phyloP scores from a whole-genome alignment of 1,140 invertebrate species.

The Drosophila simulans region DNA sequence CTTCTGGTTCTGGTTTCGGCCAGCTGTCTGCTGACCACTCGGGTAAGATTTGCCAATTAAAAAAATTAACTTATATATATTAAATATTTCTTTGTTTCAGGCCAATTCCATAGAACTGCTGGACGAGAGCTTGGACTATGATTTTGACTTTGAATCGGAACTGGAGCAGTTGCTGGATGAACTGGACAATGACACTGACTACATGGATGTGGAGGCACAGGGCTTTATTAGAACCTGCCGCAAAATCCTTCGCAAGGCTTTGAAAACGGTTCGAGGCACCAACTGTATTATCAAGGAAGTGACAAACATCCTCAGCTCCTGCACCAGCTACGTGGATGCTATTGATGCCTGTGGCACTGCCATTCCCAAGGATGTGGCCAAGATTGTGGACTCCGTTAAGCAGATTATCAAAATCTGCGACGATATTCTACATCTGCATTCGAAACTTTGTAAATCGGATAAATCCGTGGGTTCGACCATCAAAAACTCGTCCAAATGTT shows the following conservation, averaged over 20 bases:
- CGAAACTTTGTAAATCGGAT: constrained; percentile 32
- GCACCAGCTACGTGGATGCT: constrained; percentile 51
- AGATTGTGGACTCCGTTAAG: constrained; percentile 50
- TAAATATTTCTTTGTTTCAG: not conserved
- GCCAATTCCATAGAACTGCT: not conserved
- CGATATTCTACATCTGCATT: constrained; percentile 41
- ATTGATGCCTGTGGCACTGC: constrained; percentile 48
- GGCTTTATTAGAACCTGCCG: constrained; percentile 33
- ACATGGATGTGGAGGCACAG: constrained; percentile 44
- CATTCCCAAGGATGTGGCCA: constrained; percentile 60
- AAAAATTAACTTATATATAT: not conserved
- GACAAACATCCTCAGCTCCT: constrained; percentile 21
- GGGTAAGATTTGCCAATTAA: constrained; percentile 11
- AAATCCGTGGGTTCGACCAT: not conserved
- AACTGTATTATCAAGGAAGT: constrained; percentile 64
- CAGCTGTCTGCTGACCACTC: constrained; percentile 45
- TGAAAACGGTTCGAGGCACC: constrained; percentile 55
- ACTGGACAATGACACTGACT: constrained; percentile 42
- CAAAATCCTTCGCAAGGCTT: constrained; percentile 21
- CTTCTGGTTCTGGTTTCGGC: constrained; percentile 52
- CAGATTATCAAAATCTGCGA: constrained; percentile 50
- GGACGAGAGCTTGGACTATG: not conserved
- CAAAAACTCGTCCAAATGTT: constrained; percentile 25
- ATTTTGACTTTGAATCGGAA: constrained; percentile 1
- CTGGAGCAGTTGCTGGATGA: constrained; percentile 30